Percentiles rank a stretch among this genome's conserved stretches.
These are phyloP conservation scores for Drosophila monieri DNA, from an alignment of 2,888 invertebrate species.

Conservation along the genomic window DNA sequence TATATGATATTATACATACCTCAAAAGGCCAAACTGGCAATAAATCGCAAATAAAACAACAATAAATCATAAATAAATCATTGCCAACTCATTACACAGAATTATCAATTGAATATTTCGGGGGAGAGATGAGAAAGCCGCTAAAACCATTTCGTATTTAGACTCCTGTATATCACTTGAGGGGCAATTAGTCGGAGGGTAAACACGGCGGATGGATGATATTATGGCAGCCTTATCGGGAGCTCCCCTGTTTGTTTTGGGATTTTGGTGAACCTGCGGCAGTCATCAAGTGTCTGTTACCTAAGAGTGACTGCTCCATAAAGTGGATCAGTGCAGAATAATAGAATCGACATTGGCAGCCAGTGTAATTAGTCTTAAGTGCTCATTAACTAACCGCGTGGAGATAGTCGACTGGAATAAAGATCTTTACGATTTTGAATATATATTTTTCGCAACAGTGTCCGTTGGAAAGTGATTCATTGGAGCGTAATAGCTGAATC, in stretches of 20 bases:
- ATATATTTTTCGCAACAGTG: too few species aligned
- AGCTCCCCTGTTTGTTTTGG: slow-evolving; percentile 21
- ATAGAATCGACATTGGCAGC: slow-evolving; percentile 31
- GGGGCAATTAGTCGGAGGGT: slow-evolving; percentile 33
- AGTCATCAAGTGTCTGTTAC: slow-evolving; percentile 33
- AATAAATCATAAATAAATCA: slow-evolving; percentile 30
- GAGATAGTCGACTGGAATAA: slow-evolving; percentile 2
- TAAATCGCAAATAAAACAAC: slow-evolving; percentile 9
- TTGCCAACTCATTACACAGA: slow-evolving; percentile 1
- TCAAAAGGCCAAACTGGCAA: not conserved
- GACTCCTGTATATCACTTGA: slow-evolving; percentile 30
- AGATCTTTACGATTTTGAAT: not conserved
- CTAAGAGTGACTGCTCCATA: slow-evolving; percentile 36
- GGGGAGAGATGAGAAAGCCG: not conserved
- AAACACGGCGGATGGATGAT: slow-evolving; percentile 37
- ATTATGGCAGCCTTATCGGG: slow-evolving; percentile 52
- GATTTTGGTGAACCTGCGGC: slow-evolving; percentile 26
- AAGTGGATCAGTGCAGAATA: slow-evolving; percentile 31
- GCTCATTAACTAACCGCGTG: slow-evolving; percentile 19
- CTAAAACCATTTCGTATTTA: slow-evolving; percentile 3
- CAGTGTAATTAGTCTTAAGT: slow-evolving; percentile 29
- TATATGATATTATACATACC: not conserved
- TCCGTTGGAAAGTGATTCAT: slow-evolving; percentile 18
- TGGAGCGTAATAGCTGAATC: not conserved
- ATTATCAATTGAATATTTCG: not conserved